Evolutionary conservation across 2,113 vertebrate species (phyloP).

Genomic region (Pygoscelis adeliae): DNA sequence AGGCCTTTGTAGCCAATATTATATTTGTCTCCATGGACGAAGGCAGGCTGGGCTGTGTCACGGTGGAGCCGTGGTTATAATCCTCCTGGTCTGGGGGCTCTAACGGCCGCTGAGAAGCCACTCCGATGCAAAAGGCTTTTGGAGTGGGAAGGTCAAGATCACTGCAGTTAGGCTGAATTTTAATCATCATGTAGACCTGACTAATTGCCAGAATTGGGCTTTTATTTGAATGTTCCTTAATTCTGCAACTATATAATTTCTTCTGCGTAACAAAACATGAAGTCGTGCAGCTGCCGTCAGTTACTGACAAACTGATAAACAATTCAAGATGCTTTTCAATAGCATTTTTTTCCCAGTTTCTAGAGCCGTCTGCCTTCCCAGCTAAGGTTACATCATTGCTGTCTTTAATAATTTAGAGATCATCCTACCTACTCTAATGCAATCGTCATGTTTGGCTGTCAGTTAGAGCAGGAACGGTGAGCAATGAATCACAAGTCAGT

Average conservation of each 20-base stretch:
- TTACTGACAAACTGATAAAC: not conserved
- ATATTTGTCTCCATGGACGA: not conserved
- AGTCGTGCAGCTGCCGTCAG: not conserved
- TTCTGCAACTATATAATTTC: not conserved
- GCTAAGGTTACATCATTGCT: not conserved
- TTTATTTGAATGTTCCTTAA: not conserved
- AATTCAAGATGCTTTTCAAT: not conserved
- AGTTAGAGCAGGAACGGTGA: not conserved
- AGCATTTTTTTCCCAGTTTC: not conserved
- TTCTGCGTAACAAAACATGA: not conserved
- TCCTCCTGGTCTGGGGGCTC: no score
- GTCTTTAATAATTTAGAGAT: slow-evolving; percentile 40
- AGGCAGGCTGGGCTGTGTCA: not conserved
- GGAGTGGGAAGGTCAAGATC: not conserved
- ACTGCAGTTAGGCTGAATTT: not conserved
- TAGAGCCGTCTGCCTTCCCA: not conserved
- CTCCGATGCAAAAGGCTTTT: not conserved
- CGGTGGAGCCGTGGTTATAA: not conserved
- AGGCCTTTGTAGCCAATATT: not conserved
- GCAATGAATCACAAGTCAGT: not conserved
- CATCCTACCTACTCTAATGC: not conserved
- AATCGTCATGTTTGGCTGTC: not conserved
- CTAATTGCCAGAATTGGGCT: not conserved
- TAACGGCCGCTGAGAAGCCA: not conserved
- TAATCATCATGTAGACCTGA: not conserved